Evolutionary conservation across 2,797 vertebrate genomes (phyloP).

Genomic region (Falco biarmicus): DNA sequence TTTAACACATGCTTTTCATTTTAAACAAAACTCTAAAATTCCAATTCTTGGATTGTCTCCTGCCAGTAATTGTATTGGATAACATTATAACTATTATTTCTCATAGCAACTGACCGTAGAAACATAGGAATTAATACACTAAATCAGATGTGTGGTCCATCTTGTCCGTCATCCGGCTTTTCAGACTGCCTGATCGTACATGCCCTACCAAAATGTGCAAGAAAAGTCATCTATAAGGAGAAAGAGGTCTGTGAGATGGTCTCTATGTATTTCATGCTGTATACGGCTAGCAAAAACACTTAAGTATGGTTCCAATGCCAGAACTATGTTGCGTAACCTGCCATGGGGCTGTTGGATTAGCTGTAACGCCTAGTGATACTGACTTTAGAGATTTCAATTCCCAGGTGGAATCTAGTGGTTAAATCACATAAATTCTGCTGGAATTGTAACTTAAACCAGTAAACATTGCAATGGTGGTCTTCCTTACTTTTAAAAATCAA

Average conservation of each 20-base stretch:
- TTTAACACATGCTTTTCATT: slow-evolving; percentile 52
- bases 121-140: neutral
- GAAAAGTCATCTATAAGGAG: neutral
- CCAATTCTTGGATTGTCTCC: slow-evolving; percentile 41
- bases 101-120: neutral
- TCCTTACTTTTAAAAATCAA: neutral
- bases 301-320: neutral
- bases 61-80: slow-evolving; percentile 33
- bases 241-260: neutral
- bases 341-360: neutral
- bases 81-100: slow-evolving; percentile 43
- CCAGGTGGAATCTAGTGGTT: neutral
- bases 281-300: neutral
- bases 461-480: neutral
- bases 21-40: slow-evolving; percentile 46
- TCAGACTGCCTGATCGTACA: neutral
- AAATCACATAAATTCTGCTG: neutral
- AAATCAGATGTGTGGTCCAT: neutral
- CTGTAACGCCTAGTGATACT: neutral
- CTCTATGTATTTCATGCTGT: neutral
- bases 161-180: neutral
- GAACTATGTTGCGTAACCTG: neutral
- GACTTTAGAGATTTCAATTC: neutral
- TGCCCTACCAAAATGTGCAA: neutral
- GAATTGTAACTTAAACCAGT: neutral